phyloP scores from a whole-genome alignment of 1,140 invertebrate species.

The Macrobrachium rosenbergii region DNA sequence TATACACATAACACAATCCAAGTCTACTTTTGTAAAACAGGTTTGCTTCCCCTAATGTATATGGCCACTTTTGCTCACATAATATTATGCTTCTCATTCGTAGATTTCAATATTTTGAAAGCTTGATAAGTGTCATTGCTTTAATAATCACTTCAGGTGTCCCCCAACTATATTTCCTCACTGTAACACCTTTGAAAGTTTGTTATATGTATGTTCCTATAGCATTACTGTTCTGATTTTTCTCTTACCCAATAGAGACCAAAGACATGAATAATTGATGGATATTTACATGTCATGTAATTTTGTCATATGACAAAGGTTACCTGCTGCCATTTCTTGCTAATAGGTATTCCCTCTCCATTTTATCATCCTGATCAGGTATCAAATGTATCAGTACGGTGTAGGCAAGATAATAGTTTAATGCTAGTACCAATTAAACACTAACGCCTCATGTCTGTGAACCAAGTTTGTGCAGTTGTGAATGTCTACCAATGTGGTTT shows the following conservation, averaged over 20 bases:
- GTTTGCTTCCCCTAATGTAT: slow-evolving; percentile 23
- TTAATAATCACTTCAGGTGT: not conserved
- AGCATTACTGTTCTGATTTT: slow-evolving; percentile 59
- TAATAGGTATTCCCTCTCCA: slow-evolving; percentile 61
- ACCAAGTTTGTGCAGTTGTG: slow-evolving; percentile 62
- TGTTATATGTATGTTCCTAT: slow-evolving; percentile 62
- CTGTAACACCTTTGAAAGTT: slow-evolving; percentile 52
- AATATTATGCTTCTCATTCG: not conserved
- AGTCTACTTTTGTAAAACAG: not conserved
- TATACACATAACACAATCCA: not conserved
- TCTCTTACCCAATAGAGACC: slow-evolving; percentile 61
- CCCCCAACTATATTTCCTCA: slow-evolving; percentile 36
- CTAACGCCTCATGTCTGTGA: slow-evolving; percentile 62
- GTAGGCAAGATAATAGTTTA: slow-evolving; percentile 59
- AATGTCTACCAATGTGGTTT: slow-evolving; percentile 64
- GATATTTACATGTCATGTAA: slow-evolving; percentile 56
- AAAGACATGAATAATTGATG: slow-evolving; percentile 63
- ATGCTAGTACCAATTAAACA: slow-evolving; percentile 64
- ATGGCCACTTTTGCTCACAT: slow-evolving; percentile 43
- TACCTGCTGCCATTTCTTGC: slow-evolving; percentile 60
- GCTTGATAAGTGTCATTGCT: not conserved
- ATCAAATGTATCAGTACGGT: slow-evolving; percentile 63
- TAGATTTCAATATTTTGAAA: slow-evolving; percentile 13
- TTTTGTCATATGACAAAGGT: slow-evolving; percentile 47
- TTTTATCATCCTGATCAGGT: slow-evolving; percentile 62